Base-by-base conservation (phyloP, 2,113 vertebrate genomes). In the Amphilophus citrinellus region DNA sequence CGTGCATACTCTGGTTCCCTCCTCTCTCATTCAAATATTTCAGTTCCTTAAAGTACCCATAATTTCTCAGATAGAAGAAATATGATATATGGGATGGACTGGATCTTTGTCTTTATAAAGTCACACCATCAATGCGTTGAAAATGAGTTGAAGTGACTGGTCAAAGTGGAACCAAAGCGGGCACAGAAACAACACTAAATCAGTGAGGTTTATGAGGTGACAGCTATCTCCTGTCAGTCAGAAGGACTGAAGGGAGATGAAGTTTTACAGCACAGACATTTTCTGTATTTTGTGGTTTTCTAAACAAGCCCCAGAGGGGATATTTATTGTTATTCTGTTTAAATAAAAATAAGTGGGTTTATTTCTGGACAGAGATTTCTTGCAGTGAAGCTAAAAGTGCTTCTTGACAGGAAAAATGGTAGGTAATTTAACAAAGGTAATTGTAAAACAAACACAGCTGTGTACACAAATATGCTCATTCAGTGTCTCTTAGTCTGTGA, bases 391-490 rank as follows among this genome's bases (percentile, higher is more conserved):
- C 39, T 79, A 27, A 76, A 47, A 42, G 56, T 73, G 68, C 68
- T 56, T 56, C 27, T n/a, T n/a, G 27, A n/a, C 47, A 1, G 1
- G 68, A n/a, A 56, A 73, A 20, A 2, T 22, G 6, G 77, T 27
- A 22, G 18, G 59, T 9, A n/a, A 5, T 68, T 61, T 20, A 78
- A 18, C 7, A 73, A 58, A 47, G 22, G 3, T 68, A 75, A 84
- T 6, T 18, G 24, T 61, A 80, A 85, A 88, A 84, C 65, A 82
- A 80, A 83, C 15, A 57, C 17, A 76, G 80, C 82, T 60, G 18
- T 75, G 53, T 2, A 44, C 39, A 81, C 47, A 79, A 80, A 76
- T 75, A 61, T 58, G 11, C 27, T 47, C 17, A 37, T n/a, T 17
- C 10, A 5, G 24, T 84, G 77, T 10, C 35, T 47, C n/a, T 58